Percentiles rank a stretch among this genome's conserved stretches.
phyloP scores from a whole-genome alignment of 2,113 vertebrate species.

The Azemiops feae region DNA sequence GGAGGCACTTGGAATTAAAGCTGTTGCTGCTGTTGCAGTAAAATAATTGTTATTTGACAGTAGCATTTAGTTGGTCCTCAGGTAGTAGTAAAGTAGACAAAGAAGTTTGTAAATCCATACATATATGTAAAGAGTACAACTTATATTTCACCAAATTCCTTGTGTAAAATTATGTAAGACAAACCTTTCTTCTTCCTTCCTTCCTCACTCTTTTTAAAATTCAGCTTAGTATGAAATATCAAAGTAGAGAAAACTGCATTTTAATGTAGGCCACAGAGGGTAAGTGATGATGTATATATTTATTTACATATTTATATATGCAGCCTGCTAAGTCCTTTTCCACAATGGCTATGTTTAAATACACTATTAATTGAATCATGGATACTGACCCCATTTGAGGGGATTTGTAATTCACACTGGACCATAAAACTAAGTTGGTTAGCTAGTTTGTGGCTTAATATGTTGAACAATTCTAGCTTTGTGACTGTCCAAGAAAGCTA shows the following conservation, averaged over 20 bases:
- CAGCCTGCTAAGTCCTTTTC: neutral
- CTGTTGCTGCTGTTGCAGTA: neutral
- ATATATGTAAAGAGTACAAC: neutral
- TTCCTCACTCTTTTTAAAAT: neutral
- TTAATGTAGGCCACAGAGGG: neutral
- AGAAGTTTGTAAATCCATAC: neutral
- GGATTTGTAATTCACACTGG: neutral
- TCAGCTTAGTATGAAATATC: neutral
- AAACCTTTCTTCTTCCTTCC: neutral
- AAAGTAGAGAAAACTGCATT: neutral
- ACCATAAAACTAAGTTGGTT: neutral
- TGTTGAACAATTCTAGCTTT: neutral
- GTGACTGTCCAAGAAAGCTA: neutral
- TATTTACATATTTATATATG: too few species aligned
- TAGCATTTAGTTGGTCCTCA: neutral
- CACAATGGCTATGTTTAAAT: neutral
- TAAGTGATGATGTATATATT: neutral
- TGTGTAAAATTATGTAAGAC: neutral
- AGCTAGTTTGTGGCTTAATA: neutral
- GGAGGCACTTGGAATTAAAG: neutral
- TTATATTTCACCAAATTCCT: neutral
- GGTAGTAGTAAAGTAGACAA: neutral
- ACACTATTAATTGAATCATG: neutral
- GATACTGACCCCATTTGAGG: neutral
- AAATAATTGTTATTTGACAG: neutral